Evolutionary conservation across 2,888 invertebrate species (phyloP).

Genomic region (Chrysolina haemoptera): DNA sequence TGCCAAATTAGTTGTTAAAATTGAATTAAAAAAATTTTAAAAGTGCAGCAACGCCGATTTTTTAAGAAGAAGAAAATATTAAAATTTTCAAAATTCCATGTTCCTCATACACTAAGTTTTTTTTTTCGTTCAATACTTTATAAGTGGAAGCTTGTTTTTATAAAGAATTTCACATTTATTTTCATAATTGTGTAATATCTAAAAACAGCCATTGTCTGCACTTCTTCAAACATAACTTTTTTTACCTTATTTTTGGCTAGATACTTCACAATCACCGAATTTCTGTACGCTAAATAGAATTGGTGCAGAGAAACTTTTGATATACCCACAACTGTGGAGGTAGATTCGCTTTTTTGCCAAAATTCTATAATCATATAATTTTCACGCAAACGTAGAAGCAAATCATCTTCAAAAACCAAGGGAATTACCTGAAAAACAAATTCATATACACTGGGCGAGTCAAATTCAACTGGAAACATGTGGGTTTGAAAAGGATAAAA

Average conservation of each 20-base stretch:
- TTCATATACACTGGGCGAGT: background rate
- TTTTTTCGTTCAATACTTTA: too few relatives aligned
- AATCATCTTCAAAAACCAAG: slow-evolving; percentile 72
- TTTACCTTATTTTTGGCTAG: slow-evolving; percentile 72
- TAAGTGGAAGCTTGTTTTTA: too few relatives aligned
- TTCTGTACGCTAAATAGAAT: slow-evolving; percentile 75
- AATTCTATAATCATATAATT: slow-evolving; percentile 74
- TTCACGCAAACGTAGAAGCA: slow-evolving; percentile 73
- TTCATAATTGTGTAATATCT: too few relatives aligned
- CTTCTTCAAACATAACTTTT: background rate
- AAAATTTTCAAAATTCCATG: too few relatives aligned
- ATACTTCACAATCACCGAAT: slow-evolving; percentile 72
- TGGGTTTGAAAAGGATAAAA: too few relatives aligned
- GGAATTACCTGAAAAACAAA: slow-evolving; percentile 71
- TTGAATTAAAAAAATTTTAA: slow-evolving; percentile 38
- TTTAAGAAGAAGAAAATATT: too few relatives aligned
- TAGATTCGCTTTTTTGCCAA: slow-evolving; percentile 67
- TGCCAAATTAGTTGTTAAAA: slow-evolving; percentile 29
- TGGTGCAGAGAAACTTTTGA: slow-evolving; percentile 75
- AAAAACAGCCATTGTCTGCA: too few relatives aligned
- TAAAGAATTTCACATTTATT: too few relatives aligned
- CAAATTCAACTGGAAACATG: too few relatives aligned
- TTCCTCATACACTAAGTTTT: too few relatives aligned
- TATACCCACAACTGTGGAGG: slow-evolving; percentile 70
- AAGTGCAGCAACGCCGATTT: background rate